These are phyloP conservation scores for Nipponacmea schrenckii DNA, from an alignment of 2,888 invertebrate genomes.

Conservation along the genomic window DNA sequence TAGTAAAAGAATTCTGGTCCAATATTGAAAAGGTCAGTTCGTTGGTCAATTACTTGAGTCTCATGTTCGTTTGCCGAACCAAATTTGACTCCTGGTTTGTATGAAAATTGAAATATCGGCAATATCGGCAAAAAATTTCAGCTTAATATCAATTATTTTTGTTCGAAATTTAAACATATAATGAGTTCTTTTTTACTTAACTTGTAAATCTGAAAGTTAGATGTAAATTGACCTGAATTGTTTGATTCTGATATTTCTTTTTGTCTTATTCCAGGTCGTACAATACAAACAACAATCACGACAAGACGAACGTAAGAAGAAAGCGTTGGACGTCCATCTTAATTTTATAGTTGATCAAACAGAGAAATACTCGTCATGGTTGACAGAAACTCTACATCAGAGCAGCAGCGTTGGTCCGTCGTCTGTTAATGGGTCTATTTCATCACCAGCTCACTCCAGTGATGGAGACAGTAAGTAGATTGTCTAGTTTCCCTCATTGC, in stretches of 20 bases:
- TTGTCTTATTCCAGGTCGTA: constrained; percentile 75
- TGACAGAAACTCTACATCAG: constrained; percentile 62
- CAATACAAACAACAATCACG: constrained; percentile 93
- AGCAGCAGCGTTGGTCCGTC: constrained; percentile 27
- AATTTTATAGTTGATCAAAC: constrained; percentile 98
- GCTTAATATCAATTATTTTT: no score
- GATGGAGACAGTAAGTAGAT: constrained; percentile 46
- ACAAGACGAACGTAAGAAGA: constrained; percentile 92
- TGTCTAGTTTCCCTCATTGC: background rate
- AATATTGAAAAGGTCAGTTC: constrained; percentile 88
- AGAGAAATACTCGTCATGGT: constrained; percentile 85
- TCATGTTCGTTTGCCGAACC: no score
- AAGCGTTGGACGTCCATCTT: constrained; percentile 94
- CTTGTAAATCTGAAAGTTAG: no score
- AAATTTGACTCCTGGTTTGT: no score
- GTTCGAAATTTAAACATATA: no score
- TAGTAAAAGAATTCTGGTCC: constrained; percentile 93
- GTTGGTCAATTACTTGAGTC: background rate
- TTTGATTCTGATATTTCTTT: background rate
- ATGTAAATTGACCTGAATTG: no score
- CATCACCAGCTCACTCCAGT: constrained; percentile 46
- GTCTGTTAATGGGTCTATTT: constrained; percentile 34
- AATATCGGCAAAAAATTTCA: no score
- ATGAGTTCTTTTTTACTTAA: no score
- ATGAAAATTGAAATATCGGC: no score